phyloP scores from a whole-genome alignment of 2,888 invertebrate genomes.

The Melinopterus prodromus region DNA sequence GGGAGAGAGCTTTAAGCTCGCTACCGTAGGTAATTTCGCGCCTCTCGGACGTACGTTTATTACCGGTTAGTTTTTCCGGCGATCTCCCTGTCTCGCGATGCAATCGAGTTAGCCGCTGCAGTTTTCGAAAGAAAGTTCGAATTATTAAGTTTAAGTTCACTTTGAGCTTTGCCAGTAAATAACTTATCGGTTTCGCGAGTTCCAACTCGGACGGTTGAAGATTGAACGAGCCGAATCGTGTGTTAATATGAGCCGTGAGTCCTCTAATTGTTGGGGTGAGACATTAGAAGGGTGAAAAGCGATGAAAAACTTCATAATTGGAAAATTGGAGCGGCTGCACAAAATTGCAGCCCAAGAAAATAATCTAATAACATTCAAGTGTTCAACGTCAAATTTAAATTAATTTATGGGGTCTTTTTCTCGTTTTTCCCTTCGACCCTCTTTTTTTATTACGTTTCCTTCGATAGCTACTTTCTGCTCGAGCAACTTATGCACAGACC shows the following conservation, averaged over 20 bases:
- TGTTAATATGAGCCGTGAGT: background rate
- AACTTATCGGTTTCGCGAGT: background rate
- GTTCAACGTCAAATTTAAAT: conserved; percentile 4
- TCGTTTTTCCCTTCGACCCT: background rate
- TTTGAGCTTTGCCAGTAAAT: background rate
- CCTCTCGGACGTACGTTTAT: background rate
- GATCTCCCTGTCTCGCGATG: background rate
- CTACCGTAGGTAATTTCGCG: background rate
- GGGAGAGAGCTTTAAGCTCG: background rate
- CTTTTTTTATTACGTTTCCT: background rate
- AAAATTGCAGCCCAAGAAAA: background rate
- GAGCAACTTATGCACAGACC: background rate
- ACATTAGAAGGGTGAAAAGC: background rate
- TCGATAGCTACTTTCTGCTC: background rate
- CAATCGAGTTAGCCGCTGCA: background rate
- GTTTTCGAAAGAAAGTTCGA: conserved; percentile 4
- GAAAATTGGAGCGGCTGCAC: background rate
- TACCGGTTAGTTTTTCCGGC: background rate
- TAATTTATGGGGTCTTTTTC: background rate
- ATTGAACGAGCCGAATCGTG: background rate
- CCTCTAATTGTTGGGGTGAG: background rate
- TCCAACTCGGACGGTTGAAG: background rate
- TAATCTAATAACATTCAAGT: background rate
- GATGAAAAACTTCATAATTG: background rate
- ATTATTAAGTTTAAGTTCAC: background rate